Evolutionary conservation across 2,888 invertebrate species (phyloP).

Genomic region (Horisme vitalbata): DNA sequence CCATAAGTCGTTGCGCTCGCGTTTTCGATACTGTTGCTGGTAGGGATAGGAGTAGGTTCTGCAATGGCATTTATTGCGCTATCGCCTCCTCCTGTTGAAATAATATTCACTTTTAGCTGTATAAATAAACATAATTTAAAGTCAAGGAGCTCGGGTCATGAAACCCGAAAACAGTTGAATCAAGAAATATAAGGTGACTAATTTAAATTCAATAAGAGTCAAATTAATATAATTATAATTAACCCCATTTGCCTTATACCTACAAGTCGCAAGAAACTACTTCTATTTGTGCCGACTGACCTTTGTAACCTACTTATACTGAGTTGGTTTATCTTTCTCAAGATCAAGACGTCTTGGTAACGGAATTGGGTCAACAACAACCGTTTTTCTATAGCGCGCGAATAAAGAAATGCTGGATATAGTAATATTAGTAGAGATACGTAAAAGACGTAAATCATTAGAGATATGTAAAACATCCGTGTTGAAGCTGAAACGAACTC

Average conservation of each 20-base stretch:
- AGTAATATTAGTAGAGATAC: background rate
- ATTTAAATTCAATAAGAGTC: slow-evolving; percentile 2
- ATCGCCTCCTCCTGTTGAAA: slow-evolving; percentile 72
- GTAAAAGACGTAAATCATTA: slow-evolving; percentile 6
- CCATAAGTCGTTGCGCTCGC: slow-evolving; percentile 13
- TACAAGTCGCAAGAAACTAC: background rate
- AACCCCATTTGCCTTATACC: background rate
- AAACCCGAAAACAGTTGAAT: background rate
- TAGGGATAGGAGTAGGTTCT: slow-evolving; percentile 41
- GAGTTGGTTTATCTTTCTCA: slow-evolving; percentile 8
- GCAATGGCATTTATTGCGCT: slow-evolving; percentile 61
- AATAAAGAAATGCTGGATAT: background rate
- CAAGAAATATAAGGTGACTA: background rate
- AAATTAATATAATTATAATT: slow-evolving; percentile 1
- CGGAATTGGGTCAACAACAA: slow-evolving; percentile 19
- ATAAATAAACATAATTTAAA: too few species aligned
- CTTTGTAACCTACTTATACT: background rate
- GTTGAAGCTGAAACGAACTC: slow-evolving; percentile 12
- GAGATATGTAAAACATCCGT: slow-evolving; percentile 15
- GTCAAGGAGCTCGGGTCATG: too few species aligned
- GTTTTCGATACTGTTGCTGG: slow-evolving; percentile 32
- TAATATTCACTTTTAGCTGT: slow-evolving; percentile 8
- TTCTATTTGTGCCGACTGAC: slow-evolving; percentile 8
- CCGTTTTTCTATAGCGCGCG: background rate
- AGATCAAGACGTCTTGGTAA: slow-evolving; percentile 16